Evolutionary conservation across 2,888 invertebrate species (phyloP), one percentile per base, ranked within the genome.

Genomic region (Hydrotaea cyrtoneurina): DNA sequence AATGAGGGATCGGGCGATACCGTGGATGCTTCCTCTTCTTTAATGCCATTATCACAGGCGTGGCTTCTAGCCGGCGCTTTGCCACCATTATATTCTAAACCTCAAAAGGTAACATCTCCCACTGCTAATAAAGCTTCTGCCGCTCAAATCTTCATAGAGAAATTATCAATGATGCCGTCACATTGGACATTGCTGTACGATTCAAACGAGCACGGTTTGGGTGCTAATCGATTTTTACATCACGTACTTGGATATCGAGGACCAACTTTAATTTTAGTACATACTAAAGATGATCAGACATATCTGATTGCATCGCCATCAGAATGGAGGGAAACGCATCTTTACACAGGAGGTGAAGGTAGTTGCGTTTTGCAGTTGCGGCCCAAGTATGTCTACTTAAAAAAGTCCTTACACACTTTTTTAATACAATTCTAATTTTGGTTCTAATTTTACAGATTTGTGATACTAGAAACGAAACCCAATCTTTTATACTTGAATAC

Each of bases 141-240:
- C 21, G 92, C 93, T 5, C 93, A 93, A 86, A 92, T 92, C 82
- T 95, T 96, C 92, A 93, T 96, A 88, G 94, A 95, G 79, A 94
- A 95, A 82, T 92, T 95, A 21, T 95, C 95, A 87, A 93, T 95
- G 87, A 93, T 95, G 88, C 96, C 96, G 0, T 96, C 96, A 79
- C 97, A 97, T 92, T 98, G 98, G 98, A 94, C 95, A 75, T 93
- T 96, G 83, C 93, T 98, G 74, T 98, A 98, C 93, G 95, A 96
- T 89, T 96, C 97, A 78, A 94, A 95, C 88, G 95, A 96, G 83
- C 96, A 97, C 93, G 98, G 98, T 0, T 93, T 96, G n/a, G 98
- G 97, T 31, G 94, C 96, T 78, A 98, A 98, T 93, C 94, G 97
- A 87, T 98, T 98, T 93, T 93, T 96, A 88, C 96, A 97, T 90